Percentiles rank a stretch among this genome's conserved stretches.
Conservation (phyloP, 2,113 vertebrate species). For the Gadus macrocephalus region DNA sequence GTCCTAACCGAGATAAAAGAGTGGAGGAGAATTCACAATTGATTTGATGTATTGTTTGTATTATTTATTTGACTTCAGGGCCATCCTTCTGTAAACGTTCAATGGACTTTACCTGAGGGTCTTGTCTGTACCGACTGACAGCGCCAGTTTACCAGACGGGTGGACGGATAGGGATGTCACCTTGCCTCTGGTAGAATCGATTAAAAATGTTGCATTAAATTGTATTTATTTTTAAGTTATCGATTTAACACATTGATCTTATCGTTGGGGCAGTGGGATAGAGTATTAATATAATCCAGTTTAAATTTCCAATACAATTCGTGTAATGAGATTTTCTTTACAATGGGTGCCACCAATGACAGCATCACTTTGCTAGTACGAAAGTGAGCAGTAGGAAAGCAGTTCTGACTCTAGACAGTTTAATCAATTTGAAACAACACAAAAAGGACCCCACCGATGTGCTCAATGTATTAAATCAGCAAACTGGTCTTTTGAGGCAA, state of each 20-base stretch:
- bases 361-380: not conserved
- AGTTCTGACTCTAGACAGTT: too few species aligned
- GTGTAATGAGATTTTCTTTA: too few species aligned
- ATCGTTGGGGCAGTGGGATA: too few species aligned
- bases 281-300: too few species aligned
- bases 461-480: too few species aligned
- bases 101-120: conserved; percentile 79
- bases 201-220: not conserved
- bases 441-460: too few species aligned
- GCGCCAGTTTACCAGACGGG: conserved; percentile 91
- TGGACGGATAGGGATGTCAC: conserved; percentile 91
- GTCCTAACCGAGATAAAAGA: conserved; percentile 71
- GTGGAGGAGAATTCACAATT: not conserved
- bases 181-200: conserved; percentile 73
- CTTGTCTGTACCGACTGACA: conserved; percentile 94
- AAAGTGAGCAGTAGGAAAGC: not conserved
- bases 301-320: too few species aligned
- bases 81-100: not conserved
- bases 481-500: too few species aligned
- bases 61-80: too few species aligned
- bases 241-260: too few species aligned
- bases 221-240: not conserved
- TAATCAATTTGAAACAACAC: too few species aligned
- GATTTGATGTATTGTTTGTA: not conserved
- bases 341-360: not conserved